Evolutionary conservation across 2,113 vertebrate genomes (phyloP).

Genomic region (Chionomys nivalis): DNA sequence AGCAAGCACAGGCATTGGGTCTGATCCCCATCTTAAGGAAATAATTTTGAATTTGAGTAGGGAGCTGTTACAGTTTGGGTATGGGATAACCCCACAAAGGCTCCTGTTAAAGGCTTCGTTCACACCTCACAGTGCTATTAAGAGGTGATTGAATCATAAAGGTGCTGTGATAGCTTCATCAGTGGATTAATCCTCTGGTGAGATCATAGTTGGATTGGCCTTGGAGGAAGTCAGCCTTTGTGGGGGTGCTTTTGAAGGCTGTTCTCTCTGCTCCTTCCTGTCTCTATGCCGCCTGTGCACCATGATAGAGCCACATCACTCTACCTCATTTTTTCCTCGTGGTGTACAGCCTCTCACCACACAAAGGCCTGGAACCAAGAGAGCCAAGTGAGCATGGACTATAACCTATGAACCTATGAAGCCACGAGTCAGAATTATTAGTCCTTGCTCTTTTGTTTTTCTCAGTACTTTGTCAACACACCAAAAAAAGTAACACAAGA

Average conservation of each 20-base stretch:
- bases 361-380: not conserved
- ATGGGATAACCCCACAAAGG: not conserved
- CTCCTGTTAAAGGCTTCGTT: not conserved
- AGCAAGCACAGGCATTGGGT: not conserved
- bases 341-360: not conserved
- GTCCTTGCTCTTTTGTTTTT: not conserved
- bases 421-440: too few relatives aligned
- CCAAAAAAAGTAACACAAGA: not conserved
- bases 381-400: not conserved
- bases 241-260: not conserved
- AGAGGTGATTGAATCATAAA: not conserved
- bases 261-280: not conserved
- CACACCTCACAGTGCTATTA: not conserved
- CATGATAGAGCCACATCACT: not conserved
- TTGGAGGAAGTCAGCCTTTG: not conserved
- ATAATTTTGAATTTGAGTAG: not conserved
- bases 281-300: not conserved
- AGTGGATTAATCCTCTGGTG: not conserved
- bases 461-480: not conserved
- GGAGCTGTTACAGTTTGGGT: not conserved
- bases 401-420: not conserved
- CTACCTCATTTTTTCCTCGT: not conserved
- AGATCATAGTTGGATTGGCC: not conserved
- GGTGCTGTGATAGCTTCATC: not conserved
- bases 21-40: not conserved